Evolutionary conservation across 2,888 invertebrate genomes (phyloP).

Genomic region (Pristionchus fissidentatus): DNA sequence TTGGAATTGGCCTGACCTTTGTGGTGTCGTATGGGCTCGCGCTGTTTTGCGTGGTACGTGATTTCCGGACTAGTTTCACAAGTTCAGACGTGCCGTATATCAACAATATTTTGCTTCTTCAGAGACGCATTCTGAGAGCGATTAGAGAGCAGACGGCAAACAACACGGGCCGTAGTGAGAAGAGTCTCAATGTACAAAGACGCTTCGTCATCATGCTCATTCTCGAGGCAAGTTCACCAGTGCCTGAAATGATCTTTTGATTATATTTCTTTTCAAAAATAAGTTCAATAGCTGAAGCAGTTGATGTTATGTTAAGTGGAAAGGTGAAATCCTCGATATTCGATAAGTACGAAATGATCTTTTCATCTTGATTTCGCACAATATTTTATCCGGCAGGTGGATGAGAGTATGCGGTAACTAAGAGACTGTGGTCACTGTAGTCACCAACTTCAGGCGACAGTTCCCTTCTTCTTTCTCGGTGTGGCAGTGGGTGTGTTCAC

Average conservation of each 20-base stretch:
- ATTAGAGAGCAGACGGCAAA: constrained; percentile 3
- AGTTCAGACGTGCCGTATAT: neutral
- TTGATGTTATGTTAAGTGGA: no score
- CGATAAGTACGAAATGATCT: no score
- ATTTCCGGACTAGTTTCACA: neutral
- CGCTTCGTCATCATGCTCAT: constrained; percentile 6
- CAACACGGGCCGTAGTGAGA: neutral
- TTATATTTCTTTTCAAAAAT: no score
- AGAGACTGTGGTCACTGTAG: no score
- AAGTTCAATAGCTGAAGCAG: no score
- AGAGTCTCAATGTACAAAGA: constrained; percentile 21
- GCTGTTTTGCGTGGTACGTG: constrained; percentile 16
- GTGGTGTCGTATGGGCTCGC: neutral
- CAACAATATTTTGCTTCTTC: neutral
- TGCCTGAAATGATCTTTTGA: no score
- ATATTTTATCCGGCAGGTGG: no score
- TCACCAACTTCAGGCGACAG: neutral
- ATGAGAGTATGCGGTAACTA: no score
- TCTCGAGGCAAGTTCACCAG: neutral
- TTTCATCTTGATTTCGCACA: no score
- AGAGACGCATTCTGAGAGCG: constrained; percentile 13
- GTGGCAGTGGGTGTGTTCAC: constrained; percentile 22
- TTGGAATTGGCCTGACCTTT: constrained; percentile 23
- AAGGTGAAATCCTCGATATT: no score
- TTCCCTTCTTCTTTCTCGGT: constrained; percentile 41